Evolutionary conservation across 2,888 invertebrate genomes (phyloP).

Genomic region (Octodonta nipae): DNA sequence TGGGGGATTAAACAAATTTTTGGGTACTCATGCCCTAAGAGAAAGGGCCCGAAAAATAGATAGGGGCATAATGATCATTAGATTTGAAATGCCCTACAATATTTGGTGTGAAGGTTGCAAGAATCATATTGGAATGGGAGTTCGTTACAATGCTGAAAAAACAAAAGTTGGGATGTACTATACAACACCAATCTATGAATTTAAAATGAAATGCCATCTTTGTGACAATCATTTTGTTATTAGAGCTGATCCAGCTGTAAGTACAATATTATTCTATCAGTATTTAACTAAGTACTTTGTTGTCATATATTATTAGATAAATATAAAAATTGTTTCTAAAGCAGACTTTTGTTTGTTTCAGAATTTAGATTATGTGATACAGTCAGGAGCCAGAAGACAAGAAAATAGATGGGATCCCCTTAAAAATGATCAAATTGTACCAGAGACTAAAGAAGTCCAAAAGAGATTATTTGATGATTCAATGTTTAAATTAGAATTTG

Average conservation of each 20-base stretch:
- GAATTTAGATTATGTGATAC: slow-evolving; percentile 93
- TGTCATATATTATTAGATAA: too few relatives aligned
- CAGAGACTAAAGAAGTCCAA: slow-evolving; percentile 82
- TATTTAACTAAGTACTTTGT: too few relatives aligned
- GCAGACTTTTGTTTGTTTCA: slow-evolving; percentile 34
- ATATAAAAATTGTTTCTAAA: too few relatives aligned
- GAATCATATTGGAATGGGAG: slow-evolving; percentile 98
- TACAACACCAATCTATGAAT: slow-evolving; percentile 92
- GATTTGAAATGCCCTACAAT: slow-evolving; percentile 99
- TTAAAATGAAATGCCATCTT: slow-evolving; percentile 97
- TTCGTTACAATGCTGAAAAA: slow-evolving; percentile 90
- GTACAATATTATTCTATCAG: slow-evolving; percentile 27
- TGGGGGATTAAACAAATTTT: slow-evolving; percentile 88
- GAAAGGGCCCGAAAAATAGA: slow-evolving; percentile 92
- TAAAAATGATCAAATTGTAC: slow-evolving; percentile 85
- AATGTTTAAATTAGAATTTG: slow-evolving; percentile 95
- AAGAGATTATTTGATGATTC: slow-evolving; percentile 86
- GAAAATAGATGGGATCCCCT: slow-evolving; percentile 97
- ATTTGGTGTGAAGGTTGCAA: slow-evolving; percentile 98
- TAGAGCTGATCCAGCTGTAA: slow-evolving; percentile 91
- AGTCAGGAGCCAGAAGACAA: slow-evolving; percentile 88
- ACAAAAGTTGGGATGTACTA: slow-evolving; percentile 95
- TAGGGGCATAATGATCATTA: slow-evolving; percentile 85
- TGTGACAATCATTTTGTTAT: slow-evolving; percentile 96
- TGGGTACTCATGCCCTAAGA: slow-evolving; percentile 85